Conservation (phyloP, 2,888 invertebrate genomes). For the Yponomeuta cagnagella region DNA sequence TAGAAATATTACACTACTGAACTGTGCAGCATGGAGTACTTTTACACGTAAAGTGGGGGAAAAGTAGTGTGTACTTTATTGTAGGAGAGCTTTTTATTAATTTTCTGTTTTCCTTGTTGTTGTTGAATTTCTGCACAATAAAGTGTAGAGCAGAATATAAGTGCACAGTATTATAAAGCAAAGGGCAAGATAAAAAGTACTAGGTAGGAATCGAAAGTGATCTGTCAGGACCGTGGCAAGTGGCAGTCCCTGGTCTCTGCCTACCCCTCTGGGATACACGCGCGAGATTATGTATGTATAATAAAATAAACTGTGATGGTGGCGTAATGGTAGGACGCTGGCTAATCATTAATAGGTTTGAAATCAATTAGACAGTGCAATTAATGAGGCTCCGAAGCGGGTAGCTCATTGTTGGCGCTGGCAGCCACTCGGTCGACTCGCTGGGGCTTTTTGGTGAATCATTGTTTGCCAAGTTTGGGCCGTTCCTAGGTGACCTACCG, state of each 20-base stretch:
- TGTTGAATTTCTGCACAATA: neutral
- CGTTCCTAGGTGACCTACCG: neutral
- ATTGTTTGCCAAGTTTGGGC: slow-evolving; percentile 9
- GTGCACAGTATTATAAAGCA: too few relatives aligned
- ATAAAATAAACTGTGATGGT: too few relatives aligned
- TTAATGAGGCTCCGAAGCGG: neutral
- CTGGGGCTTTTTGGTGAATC: slow-evolving; percentile 12
- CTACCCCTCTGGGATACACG: too few relatives aligned
- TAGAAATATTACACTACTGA: neutral
- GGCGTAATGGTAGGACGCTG: too few relatives aligned
- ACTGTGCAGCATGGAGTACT: neutral
- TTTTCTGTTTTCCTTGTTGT: neutral
- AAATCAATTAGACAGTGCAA: slow-evolving; percentile 14
- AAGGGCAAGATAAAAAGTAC: too few relatives aligned
- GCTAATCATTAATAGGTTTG: slow-evolving; percentile 6
- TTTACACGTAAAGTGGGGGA: neutral
- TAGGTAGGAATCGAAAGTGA: too few relatives aligned
- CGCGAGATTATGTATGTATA: too few relatives aligned
- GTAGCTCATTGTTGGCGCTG: slow-evolving; percentile 18
- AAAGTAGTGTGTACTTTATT: slow-evolving; percentile 1
- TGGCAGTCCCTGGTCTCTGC: too few relatives aligned
- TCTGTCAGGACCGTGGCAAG: too few relatives aligned
- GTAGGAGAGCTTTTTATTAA: neutral
- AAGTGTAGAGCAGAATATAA: neutral
- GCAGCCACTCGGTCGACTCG: slow-evolving; percentile 19